Conservation (phyloP, 2,113 vertebrate species). For the Scomber scombrus region DNA sequence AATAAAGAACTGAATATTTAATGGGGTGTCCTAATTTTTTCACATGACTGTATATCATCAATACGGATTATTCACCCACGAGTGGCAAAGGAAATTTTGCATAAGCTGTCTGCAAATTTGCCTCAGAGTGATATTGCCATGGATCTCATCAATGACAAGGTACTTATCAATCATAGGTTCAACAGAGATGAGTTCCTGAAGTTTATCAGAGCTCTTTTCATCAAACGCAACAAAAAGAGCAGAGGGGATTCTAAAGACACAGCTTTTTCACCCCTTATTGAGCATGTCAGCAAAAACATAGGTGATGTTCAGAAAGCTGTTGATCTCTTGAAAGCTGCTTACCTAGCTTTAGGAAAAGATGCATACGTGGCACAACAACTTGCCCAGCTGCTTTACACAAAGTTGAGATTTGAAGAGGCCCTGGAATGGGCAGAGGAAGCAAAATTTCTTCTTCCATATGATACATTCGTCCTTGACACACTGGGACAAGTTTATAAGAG, state of each 20-base stretch:
- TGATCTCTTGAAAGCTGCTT: conserved; percentile 77
- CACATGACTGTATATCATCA: too few relatives aligned
- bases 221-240: conserved; percentile 80
- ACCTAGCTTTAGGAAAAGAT: conserved; percentile 76
- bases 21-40: too few relatives aligned
- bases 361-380: conserved; percentile 84
- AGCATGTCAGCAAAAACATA: conserved; percentile 65
- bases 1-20: too few relatives aligned
- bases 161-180: conserved; percentile 81
- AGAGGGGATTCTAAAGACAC: conserved; percentile 81
- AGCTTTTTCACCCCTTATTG: conserved; percentile 81
- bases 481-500: conserved; percentile 81
- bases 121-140: conserved; percentile 78
- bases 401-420: conserved; percentile 79
- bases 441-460: conserved; percentile 59
- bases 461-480: conserved; percentile 83
- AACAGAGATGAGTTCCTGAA: conserved; percentile 69
- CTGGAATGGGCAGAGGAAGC: conserved; percentile 77
- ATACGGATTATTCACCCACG: conserved; percentile 82
- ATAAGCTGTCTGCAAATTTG: conserved; percentile 69
- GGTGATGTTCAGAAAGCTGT: conserved; percentile 78
- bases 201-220: conserved; percentile 81
- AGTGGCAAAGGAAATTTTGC: conserved; percentile 83
- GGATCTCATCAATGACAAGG: conserved; percentile 73
- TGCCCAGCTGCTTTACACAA: conserved; percentile 78